phyloP scores from a whole-genome alignment of 2,797 vertebrate genomes.

The Masticophis lateralis region DNA sequence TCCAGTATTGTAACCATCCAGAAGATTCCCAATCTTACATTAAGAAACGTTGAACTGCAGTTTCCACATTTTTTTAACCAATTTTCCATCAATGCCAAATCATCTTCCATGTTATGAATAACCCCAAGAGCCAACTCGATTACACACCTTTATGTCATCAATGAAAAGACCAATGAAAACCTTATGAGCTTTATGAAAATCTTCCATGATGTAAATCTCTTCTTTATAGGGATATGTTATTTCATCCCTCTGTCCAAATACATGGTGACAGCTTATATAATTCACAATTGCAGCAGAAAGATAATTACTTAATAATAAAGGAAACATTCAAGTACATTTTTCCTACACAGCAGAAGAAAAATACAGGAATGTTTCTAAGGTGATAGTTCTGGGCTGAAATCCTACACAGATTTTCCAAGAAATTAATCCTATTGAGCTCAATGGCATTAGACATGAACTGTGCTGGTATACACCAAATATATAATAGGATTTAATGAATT shows the following conservation, averaged over 20 bases:
- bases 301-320: background rate
- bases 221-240: background rate
- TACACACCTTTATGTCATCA: background rate
- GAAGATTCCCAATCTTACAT: background rate
- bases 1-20: background rate
- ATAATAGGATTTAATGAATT: conserved; percentile 25
- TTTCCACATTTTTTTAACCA: background rate
- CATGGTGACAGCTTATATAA: background rate
- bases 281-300: background rate
- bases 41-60: background rate
- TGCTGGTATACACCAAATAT: background rate
- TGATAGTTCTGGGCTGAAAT: background rate
- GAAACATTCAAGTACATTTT: conserved; percentile 8
- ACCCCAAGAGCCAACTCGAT: background rate
- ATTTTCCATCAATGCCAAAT: background rate
- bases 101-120: background rate
- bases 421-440: background rate
- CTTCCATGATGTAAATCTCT: background rate
- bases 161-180: background rate
- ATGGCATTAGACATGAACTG: background rate
- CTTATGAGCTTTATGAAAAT: background rate
- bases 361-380: conserved; percentile 30
- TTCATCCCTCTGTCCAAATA: background rate
- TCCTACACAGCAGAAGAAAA: background rate
- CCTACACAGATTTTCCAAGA: background rate